phyloP scores from a whole-genome alignment of 1,140 invertebrate genomes.

The Halictus rubicundus region DNA sequence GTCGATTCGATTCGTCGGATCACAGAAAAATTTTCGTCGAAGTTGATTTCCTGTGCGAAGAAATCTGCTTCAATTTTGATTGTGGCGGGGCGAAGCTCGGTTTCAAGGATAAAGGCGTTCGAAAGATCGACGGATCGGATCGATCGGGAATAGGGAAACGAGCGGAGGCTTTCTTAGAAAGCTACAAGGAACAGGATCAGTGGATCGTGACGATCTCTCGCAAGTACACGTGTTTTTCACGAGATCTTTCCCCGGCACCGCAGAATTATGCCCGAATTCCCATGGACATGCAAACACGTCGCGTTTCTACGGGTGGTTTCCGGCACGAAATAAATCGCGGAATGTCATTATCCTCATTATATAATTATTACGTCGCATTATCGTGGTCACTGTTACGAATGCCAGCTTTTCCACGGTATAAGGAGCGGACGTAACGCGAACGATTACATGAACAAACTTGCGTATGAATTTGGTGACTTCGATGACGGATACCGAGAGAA shows the following conservation, averaged over 20 bases:
- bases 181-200: background rate
- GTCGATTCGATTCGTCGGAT: too few relatives aligned
- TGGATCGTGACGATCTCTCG: conserved; percentile 26
- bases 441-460: background rate
- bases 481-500: background rate
- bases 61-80: too few relatives aligned
- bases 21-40: too few relatives aligned
- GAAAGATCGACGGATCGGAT: background rate
- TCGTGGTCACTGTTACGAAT: background rate
- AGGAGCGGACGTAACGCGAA: background rate
- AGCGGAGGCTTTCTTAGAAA: conserved; percentile 26
- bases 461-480: background rate
- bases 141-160: background rate
- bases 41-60: too few relatives aligned
- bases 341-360: background rate
- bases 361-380: conserved; percentile 2
- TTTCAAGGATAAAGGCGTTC: background rate
- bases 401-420: background rate
- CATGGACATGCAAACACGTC: background rate
- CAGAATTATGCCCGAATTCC: background rate
- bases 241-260: background rate
- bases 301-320: background rate
- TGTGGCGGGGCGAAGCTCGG: too few relatives aligned
- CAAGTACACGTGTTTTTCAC: background rate
- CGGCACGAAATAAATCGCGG: background rate